Evolutionary conservation across 1,140 invertebrate species (phyloP).

Genomic region (Heliothis virescens): DNA sequence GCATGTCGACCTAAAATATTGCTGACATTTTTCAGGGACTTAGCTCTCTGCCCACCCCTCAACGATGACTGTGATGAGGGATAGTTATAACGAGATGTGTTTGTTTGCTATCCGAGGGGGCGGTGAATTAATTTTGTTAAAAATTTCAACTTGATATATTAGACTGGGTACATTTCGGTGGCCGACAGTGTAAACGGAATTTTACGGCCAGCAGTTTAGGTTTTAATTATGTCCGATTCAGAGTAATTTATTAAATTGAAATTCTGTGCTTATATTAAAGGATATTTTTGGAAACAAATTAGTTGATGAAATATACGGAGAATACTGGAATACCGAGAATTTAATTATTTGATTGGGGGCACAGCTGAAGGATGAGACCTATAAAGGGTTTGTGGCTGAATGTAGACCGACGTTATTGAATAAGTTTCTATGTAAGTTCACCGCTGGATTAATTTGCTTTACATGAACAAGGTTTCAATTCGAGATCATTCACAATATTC

Average conservation of each 20-base stretch:
- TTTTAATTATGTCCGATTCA: neutral
- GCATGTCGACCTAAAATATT: constrained; percentile 63
- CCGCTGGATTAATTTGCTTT: no score
- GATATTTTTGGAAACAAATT: constrained; percentile 16
- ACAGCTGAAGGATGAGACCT: neutral
- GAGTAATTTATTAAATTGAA: constrained; percentile 22
- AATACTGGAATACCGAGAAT: neutral
- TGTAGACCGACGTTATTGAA: no score
- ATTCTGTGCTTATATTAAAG: neutral
- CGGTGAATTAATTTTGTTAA: constrained; percentile 60
- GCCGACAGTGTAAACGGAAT: constrained; percentile 14
- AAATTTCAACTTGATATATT: constrained; percentile 50
- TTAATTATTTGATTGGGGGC: neutral
- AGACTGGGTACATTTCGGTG: constrained; percentile 28
- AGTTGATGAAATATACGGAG: neutral
- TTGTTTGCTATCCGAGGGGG: constrained; percentile 49
- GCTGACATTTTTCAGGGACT: constrained; percentile 69
- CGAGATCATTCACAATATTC: no score
- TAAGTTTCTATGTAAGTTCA: no score
- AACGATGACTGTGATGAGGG: constrained; percentile 53
- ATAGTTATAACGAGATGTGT: constrained; percentile 65
- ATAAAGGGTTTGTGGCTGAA: no score
- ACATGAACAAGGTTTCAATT: no score
- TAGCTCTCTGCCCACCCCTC: constrained; percentile 51
- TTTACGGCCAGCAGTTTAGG: neutral